Conservation (phyloP, 1,140 invertebrate species). For the Globodera rostochiensis region DNA sequence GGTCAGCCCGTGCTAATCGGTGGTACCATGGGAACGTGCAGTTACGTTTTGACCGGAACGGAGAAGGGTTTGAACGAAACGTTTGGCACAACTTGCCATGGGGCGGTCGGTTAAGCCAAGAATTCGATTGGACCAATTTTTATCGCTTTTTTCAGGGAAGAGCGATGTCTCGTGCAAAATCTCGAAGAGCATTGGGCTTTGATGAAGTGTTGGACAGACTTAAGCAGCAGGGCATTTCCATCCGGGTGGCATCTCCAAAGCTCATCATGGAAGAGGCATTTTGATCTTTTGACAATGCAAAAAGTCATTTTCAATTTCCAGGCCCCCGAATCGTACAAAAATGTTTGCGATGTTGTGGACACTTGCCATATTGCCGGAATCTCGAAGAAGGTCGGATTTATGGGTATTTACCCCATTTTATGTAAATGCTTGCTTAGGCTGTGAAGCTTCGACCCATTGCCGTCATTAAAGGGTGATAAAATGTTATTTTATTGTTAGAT, state of each 20-base stretch:
- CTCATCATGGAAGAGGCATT: constrained; percentile 91
- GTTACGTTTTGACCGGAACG: constrained; percentile 90
- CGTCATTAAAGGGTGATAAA: constrained; percentile 88
- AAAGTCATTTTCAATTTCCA: constrained; percentile 35
- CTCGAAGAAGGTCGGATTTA: constrained; percentile 77
- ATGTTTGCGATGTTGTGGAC: constrained; percentile 98
- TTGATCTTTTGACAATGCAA: not conserved
- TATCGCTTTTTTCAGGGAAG: constrained; percentile 75
- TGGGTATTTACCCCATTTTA: not conserved
- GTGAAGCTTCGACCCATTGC: constrained; percentile 96
- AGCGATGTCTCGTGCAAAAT: constrained; percentile 93
- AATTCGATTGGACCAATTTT: not conserved
- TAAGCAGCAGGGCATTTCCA: constrained; percentile 88
- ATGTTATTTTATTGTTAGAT: constrained; percentile 8
- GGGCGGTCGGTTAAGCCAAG: constrained; percentile 78
- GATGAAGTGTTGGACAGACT: constrained; percentile 84
- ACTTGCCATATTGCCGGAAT: constrained; percentile 97
- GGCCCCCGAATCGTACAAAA: constrained; percentile 98
- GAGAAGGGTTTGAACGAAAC: constrained; percentile 92
- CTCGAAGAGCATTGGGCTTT: constrained; percentile 90
- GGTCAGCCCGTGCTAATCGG: constrained; percentile 98
- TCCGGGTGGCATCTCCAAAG: constrained; percentile 96
- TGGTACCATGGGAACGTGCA: constrained; percentile 99
- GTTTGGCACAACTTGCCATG: constrained; percentile 98
- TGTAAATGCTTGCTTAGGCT: constrained; percentile 66